A percentile compares a stretch with the other conserved stretches of the same genome.
phyloP scores from a whole-genome alignment of 2,888 invertebrate genomes.

The Leptogaster cylindrica region DNA sequence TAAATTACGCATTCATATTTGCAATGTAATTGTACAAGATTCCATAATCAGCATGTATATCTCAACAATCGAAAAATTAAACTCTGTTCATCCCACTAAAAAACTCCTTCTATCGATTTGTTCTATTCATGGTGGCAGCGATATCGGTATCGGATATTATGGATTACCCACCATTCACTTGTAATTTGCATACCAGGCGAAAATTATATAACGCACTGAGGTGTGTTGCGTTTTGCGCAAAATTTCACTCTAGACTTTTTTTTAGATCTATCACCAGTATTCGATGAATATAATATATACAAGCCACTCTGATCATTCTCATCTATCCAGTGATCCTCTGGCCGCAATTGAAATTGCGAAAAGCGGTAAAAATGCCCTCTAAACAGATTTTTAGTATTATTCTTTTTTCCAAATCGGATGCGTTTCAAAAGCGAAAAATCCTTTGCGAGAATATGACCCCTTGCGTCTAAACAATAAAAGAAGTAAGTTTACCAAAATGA shows the following conservation, averaged over 20 bases:
- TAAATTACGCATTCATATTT: constrained; percentile 24
- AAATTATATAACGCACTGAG: constrained; percentile 41
- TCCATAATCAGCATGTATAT: constrained; percentile 12
- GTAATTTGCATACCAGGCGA: constrained; percentile 41
- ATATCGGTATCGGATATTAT: too few species aligned
- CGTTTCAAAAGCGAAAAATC: too few species aligned
- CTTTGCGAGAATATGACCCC: constrained; percentile 24
- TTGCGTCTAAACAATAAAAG: too few species aligned
- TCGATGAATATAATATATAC: too few species aligned
- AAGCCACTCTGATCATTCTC: too few species aligned
- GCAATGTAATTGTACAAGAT: constrained; percentile 5
- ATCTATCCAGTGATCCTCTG: too few species aligned
- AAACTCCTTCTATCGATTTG: constrained; percentile 11
- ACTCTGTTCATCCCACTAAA: neutral
- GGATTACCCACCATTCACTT: neutral
- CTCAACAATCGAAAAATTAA: constrained; percentile 6
- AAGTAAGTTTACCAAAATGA: too few species aligned
- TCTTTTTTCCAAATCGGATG: too few species aligned
- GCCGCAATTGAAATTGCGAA: constrained; percentile 6
- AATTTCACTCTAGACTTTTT: too few species aligned
- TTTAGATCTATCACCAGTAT: too few species aligned
- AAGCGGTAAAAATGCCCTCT: constrained; percentile 20
- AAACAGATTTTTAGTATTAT: too few species aligned
- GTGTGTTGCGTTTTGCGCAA: constrained; percentile 22
- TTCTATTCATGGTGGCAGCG: constrained; percentile 11